phyloP scores from a whole-genome alignment of 2,797 vertebrate genomes.

The Anableps anableps region DNA sequence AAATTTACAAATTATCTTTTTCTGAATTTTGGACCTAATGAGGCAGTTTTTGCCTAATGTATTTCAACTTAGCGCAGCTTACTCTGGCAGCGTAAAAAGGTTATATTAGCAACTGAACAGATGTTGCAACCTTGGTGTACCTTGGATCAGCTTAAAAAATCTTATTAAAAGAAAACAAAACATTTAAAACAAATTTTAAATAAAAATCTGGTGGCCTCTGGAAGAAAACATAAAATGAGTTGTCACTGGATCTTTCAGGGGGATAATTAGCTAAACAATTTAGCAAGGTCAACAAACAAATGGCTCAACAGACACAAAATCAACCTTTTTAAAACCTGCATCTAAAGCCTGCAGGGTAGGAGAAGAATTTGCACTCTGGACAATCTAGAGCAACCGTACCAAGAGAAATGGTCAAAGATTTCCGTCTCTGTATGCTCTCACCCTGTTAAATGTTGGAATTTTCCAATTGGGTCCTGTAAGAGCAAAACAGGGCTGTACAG shows the following conservation, averaged over 20 bases:
- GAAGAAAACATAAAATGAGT: neutral
- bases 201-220: neutral
- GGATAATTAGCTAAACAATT: neutral
- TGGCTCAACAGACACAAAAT: neutral
- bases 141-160: neutral
- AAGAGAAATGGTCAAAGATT: neutral
- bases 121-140: neutral
- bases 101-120: neutral
- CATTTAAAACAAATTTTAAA: neutral
- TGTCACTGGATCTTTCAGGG: neutral
- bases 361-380: neutral
- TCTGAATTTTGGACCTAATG: neutral
- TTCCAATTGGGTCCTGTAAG: neutral
- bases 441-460: neutral
- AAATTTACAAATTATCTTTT: neutral
- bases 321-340: neutral
- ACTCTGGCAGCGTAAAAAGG: neutral
- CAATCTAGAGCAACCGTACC: neutral
- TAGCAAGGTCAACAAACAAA: neutral
- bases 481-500: neutral
- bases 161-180: neutral
- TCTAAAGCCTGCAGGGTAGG: neutral
- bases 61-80: neutral
- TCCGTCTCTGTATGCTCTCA: neutral
- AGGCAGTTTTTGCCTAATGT: neutral